Base-by-base conservation (phyloP, 2,888 invertebrate species). In the Acronicta aceris region DNA sequence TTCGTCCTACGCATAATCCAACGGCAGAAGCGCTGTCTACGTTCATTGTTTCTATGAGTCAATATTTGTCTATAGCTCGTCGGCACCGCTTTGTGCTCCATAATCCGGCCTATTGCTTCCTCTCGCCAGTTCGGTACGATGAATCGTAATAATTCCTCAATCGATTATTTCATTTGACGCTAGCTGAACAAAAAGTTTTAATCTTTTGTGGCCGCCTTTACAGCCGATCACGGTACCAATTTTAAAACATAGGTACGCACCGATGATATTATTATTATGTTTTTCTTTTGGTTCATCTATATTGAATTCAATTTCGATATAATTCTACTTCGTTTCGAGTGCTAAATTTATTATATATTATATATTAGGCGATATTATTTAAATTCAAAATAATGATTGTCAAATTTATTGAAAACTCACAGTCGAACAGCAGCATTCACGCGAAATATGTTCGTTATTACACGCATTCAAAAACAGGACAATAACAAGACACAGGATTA, bases 21-120 rank as follows among this genome's bases (percentile, higher is more conserved):
- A 81, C 82, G 80, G 83, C 83, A 83, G 80, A 65, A 75, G 82
- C 84, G 66, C 57, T 66, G 74, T 81, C 77, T 76, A 70, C 59
- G 60, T 70, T 85, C 87, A 92, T 93, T 92, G 91, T 94, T 93
- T 94, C 91, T 91, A 89, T 87, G 75, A 93, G 93, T 95, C 94
- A 95, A 95, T 95, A 95, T 95, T 95, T 94, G 93, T 90, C 90
- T 84, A 87, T 82, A 82, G 84, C 78, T 86, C 76, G 90, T 87
- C 92, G 94, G 93, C 90, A 62, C 73, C 83, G 74, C 92, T 93
- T 94, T 94, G 91, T 90, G 81, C 75, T 83, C 74, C 68, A 78
- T 91, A 92, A 93, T 92, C 89, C 90, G 85, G 83, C 85, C 87
- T 86, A 89, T 88, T 86, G 89, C 89, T 89, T 87, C 88, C 87